Conservation (phyloP, 1,140 invertebrate species). For the Subanguina moxae region DNA sequence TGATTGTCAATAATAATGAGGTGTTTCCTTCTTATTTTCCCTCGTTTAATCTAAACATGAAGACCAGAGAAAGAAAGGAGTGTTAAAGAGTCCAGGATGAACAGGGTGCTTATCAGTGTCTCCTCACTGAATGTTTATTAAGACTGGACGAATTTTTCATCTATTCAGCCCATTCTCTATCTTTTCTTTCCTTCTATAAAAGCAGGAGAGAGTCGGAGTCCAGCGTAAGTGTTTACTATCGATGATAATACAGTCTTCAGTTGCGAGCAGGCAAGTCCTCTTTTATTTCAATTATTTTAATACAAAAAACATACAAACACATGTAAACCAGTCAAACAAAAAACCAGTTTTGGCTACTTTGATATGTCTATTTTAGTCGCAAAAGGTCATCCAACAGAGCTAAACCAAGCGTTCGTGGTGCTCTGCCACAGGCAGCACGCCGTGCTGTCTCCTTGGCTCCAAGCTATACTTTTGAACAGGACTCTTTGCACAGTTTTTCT, state of each 20-base stretch:
- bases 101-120: too few relatives aligned
- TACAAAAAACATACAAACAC: too few relatives aligned
- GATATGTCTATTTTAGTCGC: too few relatives aligned
- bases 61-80: too few relatives aligned
- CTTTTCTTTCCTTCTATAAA: neutral
- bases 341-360: neutral
- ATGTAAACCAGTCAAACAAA: neutral
- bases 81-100: too few relatives aligned
- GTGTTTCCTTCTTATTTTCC: too few relatives aligned
- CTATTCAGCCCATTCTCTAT: neutral
- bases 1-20: too few relatives aligned
- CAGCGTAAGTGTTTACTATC: neutral
- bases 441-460: slow-evolving; percentile 1
- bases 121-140: too few relatives aligned
- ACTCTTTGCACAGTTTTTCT: neutral
- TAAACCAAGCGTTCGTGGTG: neutral
- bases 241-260: slow-evolving; percentile 9
- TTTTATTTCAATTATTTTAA: too few relatives aligned
- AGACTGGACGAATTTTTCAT: too few relatives aligned
- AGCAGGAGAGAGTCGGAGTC: neutral
- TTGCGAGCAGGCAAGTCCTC: slow-evolving; percentile 1
- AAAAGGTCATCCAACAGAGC: neutral
- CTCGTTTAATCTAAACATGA: too few relatives aligned
- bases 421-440: neutral
- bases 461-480: too few relatives aligned